Evolutionary conservation across 2,888 invertebrate genomes (phyloP), one percentile per base, ranked within the genome.

Genomic region (Diaphora mendica): DNA sequence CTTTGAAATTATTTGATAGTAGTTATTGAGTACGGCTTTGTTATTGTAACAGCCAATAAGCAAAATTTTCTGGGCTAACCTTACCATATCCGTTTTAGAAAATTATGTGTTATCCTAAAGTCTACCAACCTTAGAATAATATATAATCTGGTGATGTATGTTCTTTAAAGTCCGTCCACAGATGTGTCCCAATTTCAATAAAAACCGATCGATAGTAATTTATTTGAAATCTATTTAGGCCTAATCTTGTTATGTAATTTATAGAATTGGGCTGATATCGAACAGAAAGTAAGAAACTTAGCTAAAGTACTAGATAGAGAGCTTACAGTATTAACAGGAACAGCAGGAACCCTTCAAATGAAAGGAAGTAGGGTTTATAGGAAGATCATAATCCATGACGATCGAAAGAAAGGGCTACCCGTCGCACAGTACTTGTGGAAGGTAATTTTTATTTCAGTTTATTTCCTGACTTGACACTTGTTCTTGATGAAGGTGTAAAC

Each of bases 211-310:
- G 8, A 23, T 23, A 51, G 23, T 51, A 51, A 51, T 23, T 7
- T 51, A 51, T 51, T 55, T 55, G 11, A 51, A 55, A 55, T 55
- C n/a, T 9, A 55, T 11, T n/a, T 55, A n/a, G 9, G 8, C 8
- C 23, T 55, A 55, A 55, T 55, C 9, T 55, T 55, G n/a, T 55
- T 55, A 9, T 8, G 13, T n/a, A 55, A 48, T 51, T 48, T 68
- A 48, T 68, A 93, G 93, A 91, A 93, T 76, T 93, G 93, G 93
- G 85, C 90, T 8, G 84, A 87, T 11, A 62, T 93, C 2, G 92
- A 92, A 71, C 62, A 74, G 3, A 85, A 86, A 42, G 82, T 93
- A 5, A 86, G 92, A 70, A 68, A 68, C 0, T 77, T 92, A 26
- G 87, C 81, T 3, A 86, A 79, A 44, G 70, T 68, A 2, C 70